These are phyloP conservation scores for Agrotis ipsilon DNA, from an alignment of 2,888 invertebrate genomes.

Conservation along the genomic window DNA sequence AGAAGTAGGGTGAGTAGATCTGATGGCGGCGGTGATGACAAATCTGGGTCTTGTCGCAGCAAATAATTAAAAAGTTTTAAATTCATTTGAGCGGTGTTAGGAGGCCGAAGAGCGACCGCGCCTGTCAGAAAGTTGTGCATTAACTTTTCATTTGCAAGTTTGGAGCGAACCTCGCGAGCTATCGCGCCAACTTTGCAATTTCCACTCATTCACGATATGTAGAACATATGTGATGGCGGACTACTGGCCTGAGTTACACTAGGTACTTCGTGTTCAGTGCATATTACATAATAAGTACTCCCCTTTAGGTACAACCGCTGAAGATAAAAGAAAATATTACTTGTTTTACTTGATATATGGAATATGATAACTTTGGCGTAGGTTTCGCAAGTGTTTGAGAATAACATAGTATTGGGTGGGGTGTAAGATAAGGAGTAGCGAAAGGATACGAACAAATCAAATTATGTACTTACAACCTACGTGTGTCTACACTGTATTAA, in stretches of 20 bases:
- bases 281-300: slow-evolving; percentile 29
- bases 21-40: slow-evolving; percentile 66
- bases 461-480: slow-evolving; percentile 35
- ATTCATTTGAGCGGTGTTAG: slow-evolving; percentile 79
- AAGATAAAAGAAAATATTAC: slow-evolving; percentile 24
- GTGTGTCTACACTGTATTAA: slow-evolving; percentile 10
- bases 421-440: slow-evolving; percentile 24
- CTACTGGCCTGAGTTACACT: slow-evolving; percentile 45
- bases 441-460: slow-evolving; percentile 25
- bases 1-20: slow-evolving; percentile 23
- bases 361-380: slow-evolving; percentile 36
- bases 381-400: slow-evolving; percentile 44
- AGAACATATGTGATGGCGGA: slow-evolving; percentile 61
- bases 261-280: slow-evolving; percentile 22
- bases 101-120: slow-evolving; percentile 78
- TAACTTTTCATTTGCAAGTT: slow-evolving; percentile 89
- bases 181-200: slow-evolving; percentile 77
- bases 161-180: slow-evolving; percentile 76
- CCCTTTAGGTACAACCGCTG: slow-evolving; percentile 1
- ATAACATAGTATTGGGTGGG: slow-evolving; percentile 31
- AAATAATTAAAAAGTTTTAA: slow-evolving; percentile 85
- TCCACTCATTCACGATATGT: slow-evolving; percentile 75
- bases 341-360: slow-evolving; percentile 25
- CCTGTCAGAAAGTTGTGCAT: slow-evolving; percentile 85
- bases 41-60: slow-evolving; percentile 74